Percentiles rank a stretch among this genome's conserved stretches.
phyloP scores from a whole-genome alignment of 2,113 vertebrate species.

The Brachirus orientalis region DNA sequence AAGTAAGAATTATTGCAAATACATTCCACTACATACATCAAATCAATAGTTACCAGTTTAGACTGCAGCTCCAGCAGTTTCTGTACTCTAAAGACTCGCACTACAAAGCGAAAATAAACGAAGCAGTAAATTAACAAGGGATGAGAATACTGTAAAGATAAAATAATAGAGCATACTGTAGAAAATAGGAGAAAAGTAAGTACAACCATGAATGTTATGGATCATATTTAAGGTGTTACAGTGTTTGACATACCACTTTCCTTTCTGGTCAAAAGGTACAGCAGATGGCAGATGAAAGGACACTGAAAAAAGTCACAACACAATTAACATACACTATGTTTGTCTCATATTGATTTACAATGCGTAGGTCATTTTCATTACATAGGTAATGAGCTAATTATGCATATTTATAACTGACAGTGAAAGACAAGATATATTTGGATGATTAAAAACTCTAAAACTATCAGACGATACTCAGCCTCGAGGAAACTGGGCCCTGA shows the following conservation, averaged over 20 bases:
- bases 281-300: constrained; percentile 88
- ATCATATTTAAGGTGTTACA: constrained; percentile 3
- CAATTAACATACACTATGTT: too few relatives aligned
- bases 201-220: neutral
- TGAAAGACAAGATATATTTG: neutral
- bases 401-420: neutral
- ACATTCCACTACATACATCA: too few relatives aligned
- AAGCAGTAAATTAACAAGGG: neutral
- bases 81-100: constrained; percentile 89
- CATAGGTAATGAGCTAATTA: neutral
- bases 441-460: too few relatives aligned
- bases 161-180: neutral
- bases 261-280: constrained; percentile 91
- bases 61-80: constrained; percentile 89
- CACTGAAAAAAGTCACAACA: constrained; percentile 82
- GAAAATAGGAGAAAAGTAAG: neutral
- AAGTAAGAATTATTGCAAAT: too few relatives aligned
- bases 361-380: neutral
- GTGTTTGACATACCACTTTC: constrained; percentile 87
- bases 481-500: too few relatives aligned
- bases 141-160: neutral
- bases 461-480: too few relatives aligned
- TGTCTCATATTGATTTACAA: neutral
- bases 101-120: constrained; percentile 68
- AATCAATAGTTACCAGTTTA: constrained; percentile 85